A percentile compares a stretch with the other conserved stretches of the same genome.
These are phyloP conservation scores for Phaenicophaeus curvirostris DNA, from an alignment of 2,797 vertebrate species.

Conservation along the genomic window DNA sequence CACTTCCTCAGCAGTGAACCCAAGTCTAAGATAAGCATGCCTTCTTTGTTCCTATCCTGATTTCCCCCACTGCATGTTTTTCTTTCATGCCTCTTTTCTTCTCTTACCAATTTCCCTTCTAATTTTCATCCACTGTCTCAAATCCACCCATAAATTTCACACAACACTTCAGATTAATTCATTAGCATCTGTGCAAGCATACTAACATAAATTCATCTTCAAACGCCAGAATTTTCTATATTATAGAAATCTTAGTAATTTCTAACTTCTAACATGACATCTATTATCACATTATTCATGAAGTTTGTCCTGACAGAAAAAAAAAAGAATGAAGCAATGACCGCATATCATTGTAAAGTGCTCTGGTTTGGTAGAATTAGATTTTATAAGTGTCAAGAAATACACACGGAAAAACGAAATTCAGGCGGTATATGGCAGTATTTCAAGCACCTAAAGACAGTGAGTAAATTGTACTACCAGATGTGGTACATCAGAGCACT, in stretches of 20 bases:
- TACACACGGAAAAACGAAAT: background rate
- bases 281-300: conserved; percentile 47
- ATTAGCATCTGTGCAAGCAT: conserved; percentile 33
- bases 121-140: conserved; percentile 47
- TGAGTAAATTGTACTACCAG: conserved; percentile 26
- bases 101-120: conserved; percentile 11
- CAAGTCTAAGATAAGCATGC: background rate
- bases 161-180: conserved; percentile 50
- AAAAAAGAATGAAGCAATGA: conserved; percentile 18
- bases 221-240: background rate
- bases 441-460: conserved; percentile 30
- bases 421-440: background rate
- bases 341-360: conserved; percentile 44
- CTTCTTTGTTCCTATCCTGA: background rate
- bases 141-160: conserved; percentile 48
- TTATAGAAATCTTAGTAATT: conserved; percentile 1
- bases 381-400: conserved; percentile 48
- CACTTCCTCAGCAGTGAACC: background rate
- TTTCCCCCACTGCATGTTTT: background rate
- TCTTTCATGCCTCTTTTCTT: conserved; percentile 14
- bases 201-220: background rate
- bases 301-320: conserved; percentile 42
- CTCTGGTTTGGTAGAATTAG: conserved; percentile 23
- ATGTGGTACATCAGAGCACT: conserved; percentile 39
- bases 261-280: conserved; percentile 13